Conservation (phyloP, 1,140 invertebrate species). For the Diorhabda carinulata region DNA sequence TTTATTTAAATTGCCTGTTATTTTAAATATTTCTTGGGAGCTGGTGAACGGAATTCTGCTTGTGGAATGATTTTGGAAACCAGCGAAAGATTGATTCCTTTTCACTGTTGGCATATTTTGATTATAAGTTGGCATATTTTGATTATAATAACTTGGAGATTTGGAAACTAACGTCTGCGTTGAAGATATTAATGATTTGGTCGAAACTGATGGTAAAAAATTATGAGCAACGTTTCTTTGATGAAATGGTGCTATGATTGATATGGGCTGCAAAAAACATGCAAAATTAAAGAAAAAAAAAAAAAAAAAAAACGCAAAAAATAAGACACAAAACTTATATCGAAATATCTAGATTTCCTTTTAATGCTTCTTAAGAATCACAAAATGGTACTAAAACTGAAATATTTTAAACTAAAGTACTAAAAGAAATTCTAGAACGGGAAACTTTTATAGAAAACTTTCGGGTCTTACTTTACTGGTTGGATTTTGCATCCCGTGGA, state of each 20-base stretch:
- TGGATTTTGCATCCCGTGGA: conserved; percentile 85
- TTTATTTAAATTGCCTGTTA: conserved; percentile 5
- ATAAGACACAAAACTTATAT: conserved; percentile 6
- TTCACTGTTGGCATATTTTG: conserved; percentile 24
- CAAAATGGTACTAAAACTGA: not conserved
- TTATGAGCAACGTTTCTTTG: conserved; percentile 29
- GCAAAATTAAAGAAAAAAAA: conserved; percentile 43
- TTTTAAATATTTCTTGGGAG: not conserved
- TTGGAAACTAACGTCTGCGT: conserved; percentile 9
- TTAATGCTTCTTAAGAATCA: not conserved
- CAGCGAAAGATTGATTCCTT: conserved; percentile 45
- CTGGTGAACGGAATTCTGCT: conserved; percentile 7
- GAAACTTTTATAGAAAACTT: not conserved
- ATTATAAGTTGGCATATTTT: conserved; percentile 1
- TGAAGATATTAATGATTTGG: conserved; percentile 27
- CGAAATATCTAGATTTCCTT: not conserved
- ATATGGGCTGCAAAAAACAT: conserved; percentile 47
- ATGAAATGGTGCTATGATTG: conserved; percentile 45
- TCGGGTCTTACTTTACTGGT: conserved; percentile 75
- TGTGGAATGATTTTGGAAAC: conserved; percentile 36
- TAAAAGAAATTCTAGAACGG: not conserved
- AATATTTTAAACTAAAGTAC: not conserved
- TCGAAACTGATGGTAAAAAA: conserved; percentile 23
- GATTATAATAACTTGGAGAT: not conserved
- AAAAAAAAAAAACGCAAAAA: conserved; percentile 21